Conservation (phyloP, 1,140 invertebrate species). For the Magallana gigas region DNA sequence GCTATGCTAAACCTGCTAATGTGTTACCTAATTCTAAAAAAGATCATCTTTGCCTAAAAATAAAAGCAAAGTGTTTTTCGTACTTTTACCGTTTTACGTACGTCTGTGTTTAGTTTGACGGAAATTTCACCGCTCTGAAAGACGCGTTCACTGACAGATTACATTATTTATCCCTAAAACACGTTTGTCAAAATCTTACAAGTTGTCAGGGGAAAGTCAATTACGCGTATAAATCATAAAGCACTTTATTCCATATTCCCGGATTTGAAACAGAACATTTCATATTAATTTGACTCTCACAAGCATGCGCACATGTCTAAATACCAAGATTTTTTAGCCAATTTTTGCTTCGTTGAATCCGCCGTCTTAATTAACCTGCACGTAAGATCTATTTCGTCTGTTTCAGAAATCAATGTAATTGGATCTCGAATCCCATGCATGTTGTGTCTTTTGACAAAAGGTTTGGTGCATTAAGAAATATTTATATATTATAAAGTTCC, state of each 20-base stretch:
- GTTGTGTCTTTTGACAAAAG: too few relatives aligned
- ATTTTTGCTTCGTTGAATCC: too few relatives aligned
- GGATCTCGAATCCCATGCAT: too few relatives aligned
- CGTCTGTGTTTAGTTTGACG: slow-evolving; percentile 18
- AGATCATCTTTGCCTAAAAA: background rate
- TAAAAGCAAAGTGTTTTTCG: slow-evolving; percentile 8
- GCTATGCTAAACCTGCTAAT: too few relatives aligned
- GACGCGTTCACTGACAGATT: background rate
- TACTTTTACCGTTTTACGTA: background rate
- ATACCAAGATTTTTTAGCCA: background rate
- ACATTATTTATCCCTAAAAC: slow-evolving; percentile 24
- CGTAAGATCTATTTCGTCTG: too few relatives aligned
- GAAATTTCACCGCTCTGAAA: slow-evolving; percentile 13
- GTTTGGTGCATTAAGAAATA: too few relatives aligned
- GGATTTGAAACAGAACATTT: slow-evolving; percentile 14
- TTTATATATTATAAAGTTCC: too few relatives aligned
- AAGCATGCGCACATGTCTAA: background rate
- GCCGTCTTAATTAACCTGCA: too few relatives aligned
- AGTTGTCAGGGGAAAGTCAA: slow-evolving; percentile 16
- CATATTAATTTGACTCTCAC: background rate
- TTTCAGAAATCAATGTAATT: too few relatives aligned
- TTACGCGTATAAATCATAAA: slow-evolving; percentile 22
- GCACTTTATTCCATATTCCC: background rate
- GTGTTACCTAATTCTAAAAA: background rate
- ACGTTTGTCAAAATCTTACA: slow-evolving; percentile 22